Evolutionary conservation across 2,797 vertebrate genomes (phyloP), one percentile per base, ranked within the genome.

Genomic region (Characodon lateralis): DNA sequence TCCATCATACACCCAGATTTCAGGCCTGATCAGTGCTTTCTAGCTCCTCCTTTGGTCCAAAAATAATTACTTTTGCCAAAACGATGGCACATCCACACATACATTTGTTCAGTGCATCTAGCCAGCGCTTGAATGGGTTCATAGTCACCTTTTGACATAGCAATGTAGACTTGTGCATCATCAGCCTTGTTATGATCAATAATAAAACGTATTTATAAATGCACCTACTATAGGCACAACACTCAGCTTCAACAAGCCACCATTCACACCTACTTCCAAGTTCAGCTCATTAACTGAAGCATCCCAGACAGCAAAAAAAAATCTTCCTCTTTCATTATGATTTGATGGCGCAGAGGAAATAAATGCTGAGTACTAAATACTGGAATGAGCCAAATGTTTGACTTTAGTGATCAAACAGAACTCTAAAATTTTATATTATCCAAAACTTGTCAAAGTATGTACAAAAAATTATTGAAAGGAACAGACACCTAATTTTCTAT

Each of bases 281-380:
- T 69, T 87, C 77, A 90, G 80, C 91, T 91, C 89, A 89, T 92
- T 91, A 93, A 82, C 79, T 68, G 65, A 87, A 85, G 81, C 83
- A 87, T 88, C 91, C 83, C 83, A 85, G 83, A 92, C 85, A 74
- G 76, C 84, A 83, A 87, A 68, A 90, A 87, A 89, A 77, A 79
- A 83, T 85, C 85, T 80, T 82, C 84, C 81, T 72, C 75, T 74
- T 74, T 74, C 78, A 88, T 81, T 85, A 80, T 71, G 76, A 79
- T 80, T 78, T 79, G 68, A 90, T 77, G 83, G 86, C 68, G 78
- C 77, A 80, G 74, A 61, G 74, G 74, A 86, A 89, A 83, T 74
- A 85, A 83, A 79, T 88, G 73, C 80, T 74, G 73, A 71, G 83
- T 84, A 56, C 79, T 88, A 89, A 92, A 91, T 82, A 85, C 80